Conservation (phyloP, 2,113 vertebrate genomes). For the Spilogale gracilis region DNA sequence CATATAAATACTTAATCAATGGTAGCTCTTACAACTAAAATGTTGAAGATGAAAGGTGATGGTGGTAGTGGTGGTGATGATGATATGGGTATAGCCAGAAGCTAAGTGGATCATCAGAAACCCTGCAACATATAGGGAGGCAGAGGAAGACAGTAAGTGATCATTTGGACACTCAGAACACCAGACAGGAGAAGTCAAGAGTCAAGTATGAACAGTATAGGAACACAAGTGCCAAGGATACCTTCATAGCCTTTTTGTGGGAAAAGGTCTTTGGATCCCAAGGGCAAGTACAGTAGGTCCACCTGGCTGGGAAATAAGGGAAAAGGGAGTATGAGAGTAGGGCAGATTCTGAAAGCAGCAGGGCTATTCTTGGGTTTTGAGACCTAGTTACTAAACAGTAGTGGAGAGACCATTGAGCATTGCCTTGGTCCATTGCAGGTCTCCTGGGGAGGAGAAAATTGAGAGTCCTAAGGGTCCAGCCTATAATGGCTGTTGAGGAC, state of each 20-base stretch:
- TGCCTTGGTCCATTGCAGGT: constrained; percentile 25
- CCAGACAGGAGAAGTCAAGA: constrained; percentile 45
- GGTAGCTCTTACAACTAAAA: constrained; percentile 36
- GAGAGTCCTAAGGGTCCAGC: neutral
- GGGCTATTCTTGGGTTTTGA: constrained; percentile 36
- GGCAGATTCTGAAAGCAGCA: constrained; percentile 45
- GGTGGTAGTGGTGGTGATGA: neutral
- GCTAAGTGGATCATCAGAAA: constrained; percentile 42
- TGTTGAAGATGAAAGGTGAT: constrained; percentile 25
- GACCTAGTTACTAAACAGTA: constrained; percentile 34
- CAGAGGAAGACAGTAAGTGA: constrained; percentile 8
- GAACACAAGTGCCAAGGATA: neutral
- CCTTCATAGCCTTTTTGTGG: constrained; percentile 34
- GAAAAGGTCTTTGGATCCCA: constrained; percentile 24
- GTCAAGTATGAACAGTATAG: constrained; percentile 4
- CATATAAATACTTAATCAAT: constrained; percentile 57
- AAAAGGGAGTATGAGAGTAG: constrained; percentile 21
- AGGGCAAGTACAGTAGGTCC: neutral
- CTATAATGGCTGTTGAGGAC: constrained; percentile 2
- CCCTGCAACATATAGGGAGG: neutral
- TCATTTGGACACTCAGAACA: constrained; percentile 20
- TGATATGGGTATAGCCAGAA: constrained; percentile 24
- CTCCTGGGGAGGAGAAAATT: constrained; percentile 35
- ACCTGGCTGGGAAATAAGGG: neutral
- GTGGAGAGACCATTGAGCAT: constrained; percentile 18